Evolutionary conservation across 1,140 invertebrate genomes (phyloP).

Genomic region (Nixonia krombeini): DNA sequence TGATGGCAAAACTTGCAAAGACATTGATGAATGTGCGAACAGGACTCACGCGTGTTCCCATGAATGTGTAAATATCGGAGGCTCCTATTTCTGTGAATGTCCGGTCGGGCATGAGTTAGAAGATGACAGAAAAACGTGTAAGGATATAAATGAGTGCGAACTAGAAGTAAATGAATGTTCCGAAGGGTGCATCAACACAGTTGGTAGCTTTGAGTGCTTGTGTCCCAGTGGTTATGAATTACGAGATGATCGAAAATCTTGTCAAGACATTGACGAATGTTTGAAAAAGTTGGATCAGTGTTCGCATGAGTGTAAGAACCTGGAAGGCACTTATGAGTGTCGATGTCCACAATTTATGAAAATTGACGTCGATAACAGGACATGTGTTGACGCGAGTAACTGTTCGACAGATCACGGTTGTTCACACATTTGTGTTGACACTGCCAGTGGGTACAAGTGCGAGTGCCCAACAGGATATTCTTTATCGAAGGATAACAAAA

Average conservation of each 20-base stretch:
- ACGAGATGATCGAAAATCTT: conserved; percentile 64
- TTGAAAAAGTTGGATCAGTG: conserved; percentile 60
- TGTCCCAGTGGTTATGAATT: conserved; percentile 65
- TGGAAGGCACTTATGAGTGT: conserved; percentile 76
- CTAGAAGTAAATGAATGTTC: conserved; percentile 66
- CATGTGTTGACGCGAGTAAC: conserved; percentile 70
- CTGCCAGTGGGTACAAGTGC: conserved; percentile 77
- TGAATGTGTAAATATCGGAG: conserved; percentile 77
- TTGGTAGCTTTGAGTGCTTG: conserved; percentile 70
- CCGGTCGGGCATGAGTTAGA: conserved; percentile 74
- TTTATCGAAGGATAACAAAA: conserved; percentile 65
- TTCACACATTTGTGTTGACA: conserved; percentile 77
- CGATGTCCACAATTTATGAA: conserved; percentile 71
- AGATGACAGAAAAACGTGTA: conserved; percentile 62
- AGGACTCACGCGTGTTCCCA: conserved; percentile 33
- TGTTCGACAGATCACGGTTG: conserved; percentile 74
- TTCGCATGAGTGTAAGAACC: conserved; percentile 76
- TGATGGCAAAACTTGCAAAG: conserved; percentile 61
- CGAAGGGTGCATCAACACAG: conserved; percentile 74
- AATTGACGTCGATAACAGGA: conserved; percentile 67
- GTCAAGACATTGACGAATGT: conserved; percentile 72
- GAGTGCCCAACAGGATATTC: conserved; percentile 74
- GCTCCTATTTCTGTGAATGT: conserved; percentile 77
- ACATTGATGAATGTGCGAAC: conserved; percentile 82
- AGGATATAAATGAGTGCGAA: conserved; percentile 79